Conservation (phyloP, 2,888 invertebrate species). For the Strigamia maritima region DNA sequence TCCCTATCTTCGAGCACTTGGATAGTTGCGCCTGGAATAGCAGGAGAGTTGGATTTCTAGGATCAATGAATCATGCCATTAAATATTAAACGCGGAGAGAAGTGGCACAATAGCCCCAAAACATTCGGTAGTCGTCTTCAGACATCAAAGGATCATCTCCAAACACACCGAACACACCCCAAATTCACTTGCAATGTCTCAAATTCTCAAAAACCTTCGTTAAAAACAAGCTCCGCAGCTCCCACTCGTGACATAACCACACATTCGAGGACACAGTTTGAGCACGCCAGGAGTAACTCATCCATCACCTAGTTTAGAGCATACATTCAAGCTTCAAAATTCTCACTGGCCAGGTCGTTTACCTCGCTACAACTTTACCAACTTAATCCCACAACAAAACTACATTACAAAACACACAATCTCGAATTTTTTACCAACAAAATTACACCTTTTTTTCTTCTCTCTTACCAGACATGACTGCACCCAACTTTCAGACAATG, state of each 20-base stretch:
- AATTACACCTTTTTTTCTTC: not conserved
- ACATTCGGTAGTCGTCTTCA: not conserved
- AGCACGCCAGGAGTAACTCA: constrained; percentile 3
- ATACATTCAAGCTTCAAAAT: constrained; percentile 35
- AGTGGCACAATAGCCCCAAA: constrained; percentile 12
- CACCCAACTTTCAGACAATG: constrained; percentile 31
- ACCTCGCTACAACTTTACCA: constrained; percentile 20
- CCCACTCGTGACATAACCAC: constrained; percentile 29
- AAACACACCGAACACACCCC: not conserved
- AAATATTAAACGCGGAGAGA: constrained; percentile 36
- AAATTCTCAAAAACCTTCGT: not conserved
- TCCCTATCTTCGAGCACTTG: not conserved
- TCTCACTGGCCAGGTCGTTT: constrained; percentile 20
- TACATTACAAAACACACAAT: not conserved
- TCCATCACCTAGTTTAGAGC: constrained; percentile 34
- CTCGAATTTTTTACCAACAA: not conserved
- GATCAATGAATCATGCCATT: constrained; percentile 39
- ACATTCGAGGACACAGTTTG: constrained; percentile 35
- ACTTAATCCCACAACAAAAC: not conserved
- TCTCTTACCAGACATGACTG: constrained; percentile 34
- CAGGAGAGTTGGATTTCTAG: constrained; percentile 39
- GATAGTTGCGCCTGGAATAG: constrained; percentile 35
- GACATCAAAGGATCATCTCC: not conserved
- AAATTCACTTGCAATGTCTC: not conserved
- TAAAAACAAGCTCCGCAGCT: constrained; percentile 15